Base-by-base conservation (phyloP, 2,797 vertebrate species). In the Botia kubotai region DNA sequence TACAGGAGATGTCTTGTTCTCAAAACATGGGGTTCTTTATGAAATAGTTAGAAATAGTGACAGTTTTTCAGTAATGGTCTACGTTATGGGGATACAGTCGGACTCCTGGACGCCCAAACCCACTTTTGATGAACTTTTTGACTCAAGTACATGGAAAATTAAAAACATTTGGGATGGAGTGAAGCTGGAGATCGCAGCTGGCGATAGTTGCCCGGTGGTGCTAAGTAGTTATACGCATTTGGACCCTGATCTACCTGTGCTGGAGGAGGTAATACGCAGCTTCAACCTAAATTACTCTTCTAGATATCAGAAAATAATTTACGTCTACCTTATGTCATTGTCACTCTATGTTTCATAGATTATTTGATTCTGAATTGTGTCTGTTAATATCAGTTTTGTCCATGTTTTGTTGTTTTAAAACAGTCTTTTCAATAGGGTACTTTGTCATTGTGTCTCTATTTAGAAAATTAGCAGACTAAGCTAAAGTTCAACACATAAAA, bases 191-290 rank as follows among this genome's bases (percentile, higher is more conserved):
- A 93, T 98, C 89, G 80, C 84, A 12, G 91, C 92, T 48, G 94
- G 93, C 75, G 95, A 95, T 86, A 86, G 83, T 85, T 93, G 96
- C 84, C 95, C 96, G 2, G 97, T 97, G 81, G 96, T 98, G 33
- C 92, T 98, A 83, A 94, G 95, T 91, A 97, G 97, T 88, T 97
- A 97, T 90, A 98, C 97, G 0, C 97, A 97, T 88, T 92, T 98
- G 85, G 97, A 98, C 88, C 97, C 97, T 4, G 97, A 98, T 90
- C 91, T 98, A 87, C 97, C 96, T 73, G 92, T 93, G 71, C 88
- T 94, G 82, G 96, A 97, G 96, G 97, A 97, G 96, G 97, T 98
- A 94, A 94, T 93, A 16, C 48, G 19, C 19, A 19, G 33, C 33
- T 33, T 33, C 3, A 10, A 46, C 2, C 43, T 46, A 46, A 46